These are phyloP conservation scores for Melipona quadrifasciata DNA, from an alignment of 1,140 invertebrate genomes.

Conservation along the genomic window DNA sequence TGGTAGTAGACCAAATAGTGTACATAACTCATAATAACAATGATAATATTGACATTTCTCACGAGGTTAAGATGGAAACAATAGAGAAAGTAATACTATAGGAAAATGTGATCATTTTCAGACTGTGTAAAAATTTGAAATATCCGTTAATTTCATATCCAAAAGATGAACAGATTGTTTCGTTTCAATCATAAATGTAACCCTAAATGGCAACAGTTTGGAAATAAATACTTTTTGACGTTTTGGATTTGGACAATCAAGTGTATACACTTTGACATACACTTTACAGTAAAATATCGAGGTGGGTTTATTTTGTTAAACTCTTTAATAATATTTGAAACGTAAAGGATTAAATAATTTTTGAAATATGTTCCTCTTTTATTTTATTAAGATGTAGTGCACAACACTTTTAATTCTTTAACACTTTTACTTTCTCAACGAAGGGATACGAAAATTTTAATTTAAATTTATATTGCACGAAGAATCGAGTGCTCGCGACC, in stretches of 20 bases:
- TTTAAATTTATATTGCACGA: neutral
- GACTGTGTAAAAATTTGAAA: no score
- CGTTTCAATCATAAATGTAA: no score
- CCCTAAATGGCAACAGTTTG: no score
- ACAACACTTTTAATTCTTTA: neutral
- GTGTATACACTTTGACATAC: no score
- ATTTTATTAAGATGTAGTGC: neutral
- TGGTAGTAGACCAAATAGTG: no score
- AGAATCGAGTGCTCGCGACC: neutral
- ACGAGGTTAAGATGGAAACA: neutral
- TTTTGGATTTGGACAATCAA: neutral
- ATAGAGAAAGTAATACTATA: neutral
- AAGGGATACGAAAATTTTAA: neutral
- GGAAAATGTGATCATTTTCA: neutral
- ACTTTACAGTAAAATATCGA: no score
- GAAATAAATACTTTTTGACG: no score
- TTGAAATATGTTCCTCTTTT: neutral
- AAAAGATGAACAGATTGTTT: no score
- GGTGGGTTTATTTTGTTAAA: neutral
- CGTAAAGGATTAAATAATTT: neutral
- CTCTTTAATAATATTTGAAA: neutral
- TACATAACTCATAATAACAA: no score
- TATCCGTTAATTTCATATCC: no score
- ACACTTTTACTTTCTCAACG: neutral
- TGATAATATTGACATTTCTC: neutral